Base-by-base conservation (phyloP, 1,140 invertebrate genomes). In the Trypoxylus dichotomus region DNA sequence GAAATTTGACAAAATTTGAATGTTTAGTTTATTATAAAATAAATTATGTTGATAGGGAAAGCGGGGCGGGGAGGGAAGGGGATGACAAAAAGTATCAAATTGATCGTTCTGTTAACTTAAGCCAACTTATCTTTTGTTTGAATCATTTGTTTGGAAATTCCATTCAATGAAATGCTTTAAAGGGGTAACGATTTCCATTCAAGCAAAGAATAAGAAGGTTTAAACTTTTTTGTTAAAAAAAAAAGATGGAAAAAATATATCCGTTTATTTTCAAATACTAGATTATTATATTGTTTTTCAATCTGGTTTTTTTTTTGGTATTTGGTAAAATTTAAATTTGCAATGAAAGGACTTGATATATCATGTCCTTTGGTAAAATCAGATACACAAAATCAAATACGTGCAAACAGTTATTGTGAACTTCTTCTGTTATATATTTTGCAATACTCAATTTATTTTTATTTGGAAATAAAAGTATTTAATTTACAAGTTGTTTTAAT, bases 391-490 rank as follows among this genome's bases (percentile, higher is more conserved):
- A 37, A 21, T 47, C 32, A 47, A 25, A 75, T 27, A 54, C 54
- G 41, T 75, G 74, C 74, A 54, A 74, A 75, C 74, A 54, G 54
- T 47, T 29, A 42, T 75, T 68, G 19, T 68, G 24, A 68, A 68
- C 60, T 68, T 24, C 21, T 75, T 54, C 25, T 75, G 41, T 54
- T 43, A 75, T 75, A 42, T 75, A 42, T 75, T 47, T 75, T 75
- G 41, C 74, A 75, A 75, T 75, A 75, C 74, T 75, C 74, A 54
- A 54, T 75, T 75, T 75, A 47, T 75, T 75, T 75, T 75, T 47
- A 29, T 75, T 75, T 37, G 74, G 43, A 75, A 75, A 47, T 47
- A 75, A 75, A 75, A 75, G 41, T 75, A 75, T 74, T 74, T 75
- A 75, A 75, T 75, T 75, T 75, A 75, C 10, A 7, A 37, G 10